A percentile compares a stretch with the other conserved stretches of the same genome.
These are phyloP conservation scores for Myocastor coypus DNA, from an alignment of 2,113 vertebrate species.

Conservation along the genomic window DNA sequence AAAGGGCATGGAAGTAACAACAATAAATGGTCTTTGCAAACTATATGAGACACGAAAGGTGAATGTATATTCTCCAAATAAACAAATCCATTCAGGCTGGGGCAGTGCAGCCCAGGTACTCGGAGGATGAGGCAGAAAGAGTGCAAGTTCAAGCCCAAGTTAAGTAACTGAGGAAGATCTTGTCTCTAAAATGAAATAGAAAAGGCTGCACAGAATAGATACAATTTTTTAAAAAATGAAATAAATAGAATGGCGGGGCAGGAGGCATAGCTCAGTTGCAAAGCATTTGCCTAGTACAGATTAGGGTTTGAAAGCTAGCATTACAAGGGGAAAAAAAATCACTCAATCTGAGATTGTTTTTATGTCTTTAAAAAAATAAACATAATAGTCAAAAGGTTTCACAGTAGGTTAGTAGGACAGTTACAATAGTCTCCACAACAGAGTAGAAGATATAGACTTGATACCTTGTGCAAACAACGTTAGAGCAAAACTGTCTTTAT, in stretches of 20 bases:
- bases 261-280: background rate
- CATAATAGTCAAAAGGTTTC: too few relatives aligned
- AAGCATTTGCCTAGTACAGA: background rate
- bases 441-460: too few relatives aligned
- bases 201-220: background rate
- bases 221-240: background rate
- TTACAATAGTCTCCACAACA: too few relatives aligned
- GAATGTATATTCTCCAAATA: background rate
- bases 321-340: too few relatives aligned
- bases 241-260: background rate
- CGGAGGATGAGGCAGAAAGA: background rate
- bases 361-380: too few relatives aligned
- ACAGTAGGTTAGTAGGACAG: too few relatives aligned
- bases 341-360: background rate
- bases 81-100: background rate
- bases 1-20: background rate
- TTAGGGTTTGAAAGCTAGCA: background rate
- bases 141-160: background rate
- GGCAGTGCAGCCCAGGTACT: background rate
- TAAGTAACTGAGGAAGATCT: background rate
- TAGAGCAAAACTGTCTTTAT: background rate
- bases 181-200: background rate
- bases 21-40: background rate
- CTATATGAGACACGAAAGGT: rapidly evolving
- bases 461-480: too few relatives aligned